Evolutionary conservation across 2,797 vertebrate species (phyloP), one percentile per base, ranked within the genome.

Genomic region (Clamator glandarius): DNA sequence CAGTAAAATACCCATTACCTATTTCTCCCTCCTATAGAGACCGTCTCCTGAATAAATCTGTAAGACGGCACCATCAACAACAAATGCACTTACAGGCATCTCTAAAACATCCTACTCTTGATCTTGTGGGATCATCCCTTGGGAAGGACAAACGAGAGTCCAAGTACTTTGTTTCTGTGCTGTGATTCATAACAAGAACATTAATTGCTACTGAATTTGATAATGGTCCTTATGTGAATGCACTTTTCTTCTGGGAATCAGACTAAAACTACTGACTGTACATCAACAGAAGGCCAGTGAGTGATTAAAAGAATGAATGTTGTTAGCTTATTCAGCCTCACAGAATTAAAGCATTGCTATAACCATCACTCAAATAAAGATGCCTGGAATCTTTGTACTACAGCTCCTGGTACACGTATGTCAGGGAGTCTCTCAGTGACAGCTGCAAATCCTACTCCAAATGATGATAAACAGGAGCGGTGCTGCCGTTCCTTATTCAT

Each of bases 1-100:
- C 63, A 85, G 63, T 96, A 89, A 89, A 92, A 83, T 54, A 72
- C 54, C 62, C 68, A 90, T 79, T 84, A 84, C 52, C 54, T 91
- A 21, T 77, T 93, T 93, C 92, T 41, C 44, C n/a, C 44, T 92
- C 50, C 46, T 75, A 89, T 58, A 62, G 66, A 93, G 73, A 52
- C 57, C 61, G 48, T 69, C 76, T 33, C 82, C 82, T 39, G 58
- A 42, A 76, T 91, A 91, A 94, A 92, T 84, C 73, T 76, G 33
- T 33, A 55, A 80, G 51, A 44, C 28, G 72, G 28, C n/a, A 81
- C 35, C 58, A 64, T 46, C 75, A 84, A 66, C 73, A 58, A 18
- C 73, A 84, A 85, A 29, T 18, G n/a, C 46, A 67, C 64, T 77
- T 31, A 78, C 3, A 78, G 73, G 29, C 36, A 19, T 39, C 50